A percentile compares a stretch with the other conserved stretches of the same genome.
These are phyloP conservation scores for Cavia porcellus DNA, from an alignment of 2,113 vertebrate genomes.

Conservation along the genomic window DNA sequence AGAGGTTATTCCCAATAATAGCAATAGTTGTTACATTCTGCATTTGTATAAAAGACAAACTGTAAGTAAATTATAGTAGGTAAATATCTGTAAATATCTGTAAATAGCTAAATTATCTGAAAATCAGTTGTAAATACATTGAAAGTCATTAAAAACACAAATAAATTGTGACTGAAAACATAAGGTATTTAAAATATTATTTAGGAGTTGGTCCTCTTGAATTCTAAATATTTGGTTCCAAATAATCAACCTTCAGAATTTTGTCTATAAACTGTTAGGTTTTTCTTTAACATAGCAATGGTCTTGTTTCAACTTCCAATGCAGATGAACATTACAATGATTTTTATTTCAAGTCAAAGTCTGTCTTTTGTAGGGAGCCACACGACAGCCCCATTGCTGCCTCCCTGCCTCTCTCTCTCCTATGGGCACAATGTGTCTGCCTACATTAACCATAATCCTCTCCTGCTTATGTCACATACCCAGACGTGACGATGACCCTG, in stretches of 20 bases:
- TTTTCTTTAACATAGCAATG: neutral
- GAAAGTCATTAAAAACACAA: neutral
- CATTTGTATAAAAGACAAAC: neutral
- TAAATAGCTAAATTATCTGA: neutral
- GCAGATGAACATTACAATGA: neutral
- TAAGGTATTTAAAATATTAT: neutral
- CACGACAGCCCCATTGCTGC: too few species aligned
- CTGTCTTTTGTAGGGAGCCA: neutral
- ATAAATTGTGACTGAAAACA: neutral
- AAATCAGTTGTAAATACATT: neutral
- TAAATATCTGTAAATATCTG: too few species aligned
- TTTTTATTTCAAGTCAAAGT: neutral
- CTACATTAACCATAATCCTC: too few species aligned
- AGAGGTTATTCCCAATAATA: neutral
- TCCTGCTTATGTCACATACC: too few species aligned
- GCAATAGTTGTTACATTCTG: neutral
- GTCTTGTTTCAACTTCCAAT: neutral
- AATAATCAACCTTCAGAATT: neutral
- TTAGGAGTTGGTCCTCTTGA: neutral
- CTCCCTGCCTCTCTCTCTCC: too few species aligned
- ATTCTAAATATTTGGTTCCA: neutral
- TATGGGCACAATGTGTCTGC: too few species aligned
- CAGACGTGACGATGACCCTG: too few species aligned
- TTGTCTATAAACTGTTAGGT: neutral
- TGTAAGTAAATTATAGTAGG: too few species aligned